Percentiles rank a stretch among this genome's conserved stretches.
These are phyloP conservation scores for Psilopogon haemacephalus DNA, from an alignment of 2,113 vertebrate species.

Conservation along the genomic window DNA sequence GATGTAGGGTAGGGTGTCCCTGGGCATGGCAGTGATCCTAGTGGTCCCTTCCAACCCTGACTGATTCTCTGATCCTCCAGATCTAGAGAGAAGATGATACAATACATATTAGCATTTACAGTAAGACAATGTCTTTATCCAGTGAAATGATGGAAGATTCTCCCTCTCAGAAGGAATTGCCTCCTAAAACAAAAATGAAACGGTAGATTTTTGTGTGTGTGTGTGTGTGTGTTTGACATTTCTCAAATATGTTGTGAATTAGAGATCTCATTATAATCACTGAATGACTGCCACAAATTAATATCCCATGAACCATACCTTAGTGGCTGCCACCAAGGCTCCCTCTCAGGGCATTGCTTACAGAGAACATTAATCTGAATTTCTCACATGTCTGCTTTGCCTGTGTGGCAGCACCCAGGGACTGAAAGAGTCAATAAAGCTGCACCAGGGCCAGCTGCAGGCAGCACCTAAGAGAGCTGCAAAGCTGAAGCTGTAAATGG, in stretches of 20 bases:
- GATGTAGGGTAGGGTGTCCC: too few relatives aligned
- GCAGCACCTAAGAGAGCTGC: background rate
- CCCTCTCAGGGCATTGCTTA: background rate
- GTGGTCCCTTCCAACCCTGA: too few relatives aligned
- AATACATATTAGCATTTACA: background rate
- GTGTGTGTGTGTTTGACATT: too few relatives aligned
- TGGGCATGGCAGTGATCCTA: too few relatives aligned
- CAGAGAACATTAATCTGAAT: background rate
- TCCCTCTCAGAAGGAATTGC: background rate
- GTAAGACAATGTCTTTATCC: background rate
- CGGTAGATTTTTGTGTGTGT: too few relatives aligned
- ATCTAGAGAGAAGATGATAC: background rate
- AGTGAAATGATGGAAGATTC: background rate
- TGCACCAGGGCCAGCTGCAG: background rate
- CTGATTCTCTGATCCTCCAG: too few relatives aligned
- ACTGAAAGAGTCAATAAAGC: background rate
- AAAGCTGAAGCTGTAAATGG: background rate
- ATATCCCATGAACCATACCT: background rate
- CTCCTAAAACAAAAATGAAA: background rate
- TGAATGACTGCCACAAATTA: background rate
- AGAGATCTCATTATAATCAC: background rate
- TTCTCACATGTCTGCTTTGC: background rate
- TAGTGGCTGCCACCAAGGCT: background rate
- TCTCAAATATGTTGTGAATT: too few relatives aligned
- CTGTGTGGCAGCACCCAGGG: background rate